phyloP scores from a whole-genome alignment of 2,797 vertebrate species.

The Peromyscus melanophrys region DNA sequence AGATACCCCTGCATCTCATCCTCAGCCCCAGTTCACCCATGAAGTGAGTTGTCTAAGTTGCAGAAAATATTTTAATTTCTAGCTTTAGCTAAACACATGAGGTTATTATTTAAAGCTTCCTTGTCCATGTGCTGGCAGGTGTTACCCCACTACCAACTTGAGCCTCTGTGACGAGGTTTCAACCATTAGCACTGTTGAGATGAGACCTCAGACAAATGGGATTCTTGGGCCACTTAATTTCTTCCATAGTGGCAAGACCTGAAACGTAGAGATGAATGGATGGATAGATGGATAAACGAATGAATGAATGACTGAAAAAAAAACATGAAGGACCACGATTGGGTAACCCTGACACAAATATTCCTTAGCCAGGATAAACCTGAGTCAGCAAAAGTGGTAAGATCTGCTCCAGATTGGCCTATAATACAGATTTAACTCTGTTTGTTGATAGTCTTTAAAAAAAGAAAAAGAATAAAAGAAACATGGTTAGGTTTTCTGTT shows the following conservation, averaged over 20 bases:
- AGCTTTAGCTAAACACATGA: background rate
- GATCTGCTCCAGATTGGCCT: background rate
- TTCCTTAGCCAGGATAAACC: background rate
- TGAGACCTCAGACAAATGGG: too few relatives aligned
- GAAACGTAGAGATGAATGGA: background rate
- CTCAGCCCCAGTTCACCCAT: background rate
- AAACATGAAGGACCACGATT: background rate
- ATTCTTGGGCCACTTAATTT: background rate
- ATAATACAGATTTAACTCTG: background rate
- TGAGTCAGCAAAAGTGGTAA: background rate
- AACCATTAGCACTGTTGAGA: background rate
- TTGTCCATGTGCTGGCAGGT: background rate
- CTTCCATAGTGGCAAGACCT: background rate
- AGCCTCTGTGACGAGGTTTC: background rate
- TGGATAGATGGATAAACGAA: background rate
- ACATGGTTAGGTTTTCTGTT: background rate
- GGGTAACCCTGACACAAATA: background rate
- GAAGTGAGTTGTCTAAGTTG: background rate
- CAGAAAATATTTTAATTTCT: background rate
- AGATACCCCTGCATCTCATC: background rate
- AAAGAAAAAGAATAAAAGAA: background rate
- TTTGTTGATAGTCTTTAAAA: background rate
- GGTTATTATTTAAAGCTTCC: background rate
- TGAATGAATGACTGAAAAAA: conserved; percentile 2
- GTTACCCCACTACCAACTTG: background rate